Percentiles rank a stretch among this genome's conserved stretches.
These are phyloP conservation scores for Tragelaphus strepsiceros DNA, from an alignment of 2,113 vertebrate genomes.

Conservation along the genomic window DNA sequence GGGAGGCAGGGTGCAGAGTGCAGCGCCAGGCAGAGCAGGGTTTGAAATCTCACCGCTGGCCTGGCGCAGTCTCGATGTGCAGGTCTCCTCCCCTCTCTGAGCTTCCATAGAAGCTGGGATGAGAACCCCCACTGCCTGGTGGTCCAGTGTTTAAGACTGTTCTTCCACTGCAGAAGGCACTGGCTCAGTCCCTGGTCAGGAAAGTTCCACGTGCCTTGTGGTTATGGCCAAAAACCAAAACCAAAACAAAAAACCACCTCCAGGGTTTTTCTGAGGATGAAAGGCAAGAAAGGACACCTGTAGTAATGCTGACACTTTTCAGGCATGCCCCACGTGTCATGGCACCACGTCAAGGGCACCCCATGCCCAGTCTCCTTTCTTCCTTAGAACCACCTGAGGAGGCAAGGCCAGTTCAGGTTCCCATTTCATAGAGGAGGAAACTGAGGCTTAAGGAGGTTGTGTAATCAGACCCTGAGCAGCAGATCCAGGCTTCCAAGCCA, in stretches of 20 bases:
- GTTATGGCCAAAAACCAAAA: neutral
- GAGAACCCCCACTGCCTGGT: neutral
- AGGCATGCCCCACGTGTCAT: neutral
- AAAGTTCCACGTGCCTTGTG: neutral
- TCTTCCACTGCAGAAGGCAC: neutral
- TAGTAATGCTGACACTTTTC: neutral
- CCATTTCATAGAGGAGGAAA: neutral
- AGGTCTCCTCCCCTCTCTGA: neutral
- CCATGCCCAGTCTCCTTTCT: neutral
- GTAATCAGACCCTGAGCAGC: neutral
- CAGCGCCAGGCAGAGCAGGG: neutral
- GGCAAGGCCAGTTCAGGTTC: neutral
- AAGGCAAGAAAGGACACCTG: neutral
- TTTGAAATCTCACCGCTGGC: neutral
- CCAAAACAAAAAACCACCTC: neutral
- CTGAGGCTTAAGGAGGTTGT: neutral
- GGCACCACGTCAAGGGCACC: neutral
- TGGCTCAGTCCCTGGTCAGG: neutral
- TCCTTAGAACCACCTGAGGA: neutral
- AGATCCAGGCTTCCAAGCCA: neutral
- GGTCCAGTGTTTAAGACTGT: neutral
- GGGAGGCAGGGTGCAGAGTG: neutral
- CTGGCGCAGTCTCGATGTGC: fast-evolving
- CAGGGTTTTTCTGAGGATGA: neutral
- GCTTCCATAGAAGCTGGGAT: neutral